Base-by-base conservation (phyloP, 64 coral and sea anemone genomes). In the Porites lutea region DNA sequence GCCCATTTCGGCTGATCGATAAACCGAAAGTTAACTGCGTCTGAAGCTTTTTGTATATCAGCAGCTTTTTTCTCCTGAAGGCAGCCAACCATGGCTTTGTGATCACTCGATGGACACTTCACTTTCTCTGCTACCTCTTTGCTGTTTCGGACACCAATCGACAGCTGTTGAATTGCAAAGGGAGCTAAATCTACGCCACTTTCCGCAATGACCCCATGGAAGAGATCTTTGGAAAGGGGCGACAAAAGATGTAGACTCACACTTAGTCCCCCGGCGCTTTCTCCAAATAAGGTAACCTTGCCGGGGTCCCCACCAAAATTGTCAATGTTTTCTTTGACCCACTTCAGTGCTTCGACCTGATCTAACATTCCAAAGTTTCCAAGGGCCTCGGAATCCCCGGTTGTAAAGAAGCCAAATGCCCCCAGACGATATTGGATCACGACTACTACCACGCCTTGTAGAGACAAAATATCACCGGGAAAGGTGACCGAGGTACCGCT, bases 341-440 rank as follows among this genome's bases (percentile, higher is more conserved):
- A 88, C 51, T 5, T 88, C 52, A 52, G 65, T 49, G 52, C 20
- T 13, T 53, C 15, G 19, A 88, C 86, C 14, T 88, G 86, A 75
- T 88, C 86, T 27, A 88, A 68, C 86, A 88, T 88, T 16, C 86
- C 86, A 75, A 53, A 88, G 22, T 88, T 87, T 65, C 15, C 61
- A 19, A 27, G 66, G 6, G 68, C 8, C 9, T 15, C 21, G 44
- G 65, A 71, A 71, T 1, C 86, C 45, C 7, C 44, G 86, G 23
- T 65, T 8, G 44, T 4, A 66, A 65, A 20, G 69, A 23, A 52
- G 37, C 86, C 86, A 47, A 88, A 88, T 2, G 71, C 77, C 87
- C 5, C 59, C 74, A 54, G 77, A 37, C 27, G 27, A 37, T 37
- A 37, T 37, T 37, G 27, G 27, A 37, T 37, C 27, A 37, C 27